A percentile compares a stretch with the other conserved stretches of the same genome.
Conservation (phyloP, 2,797 vertebrate species). For the Paramormyrops hopkinsi region DNA sequence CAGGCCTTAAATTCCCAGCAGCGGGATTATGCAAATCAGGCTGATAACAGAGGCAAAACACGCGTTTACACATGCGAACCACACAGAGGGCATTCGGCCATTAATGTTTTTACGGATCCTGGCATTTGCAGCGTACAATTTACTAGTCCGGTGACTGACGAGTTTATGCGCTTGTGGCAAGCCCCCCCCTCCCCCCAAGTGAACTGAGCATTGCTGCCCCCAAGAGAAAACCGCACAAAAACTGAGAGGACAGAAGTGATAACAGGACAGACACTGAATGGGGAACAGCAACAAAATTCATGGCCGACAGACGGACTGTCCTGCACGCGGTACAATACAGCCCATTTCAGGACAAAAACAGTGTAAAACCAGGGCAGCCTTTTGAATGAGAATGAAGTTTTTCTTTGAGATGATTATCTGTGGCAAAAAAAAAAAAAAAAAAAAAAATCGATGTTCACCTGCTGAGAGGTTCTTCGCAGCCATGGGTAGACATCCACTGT, state of each 20-base stretch:
- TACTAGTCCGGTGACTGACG: not conserved
- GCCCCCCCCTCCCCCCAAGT: not conserved
- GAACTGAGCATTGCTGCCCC: not conserved
- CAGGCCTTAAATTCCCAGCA: not conserved
- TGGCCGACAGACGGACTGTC: slow-evolving; percentile 48
- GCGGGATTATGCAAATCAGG: not conserved
- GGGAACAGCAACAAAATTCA: slow-evolving; percentile 42
- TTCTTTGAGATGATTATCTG: not conserved
- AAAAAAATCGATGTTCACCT: not conserved
- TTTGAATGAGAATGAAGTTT: slow-evolving; percentile 40
- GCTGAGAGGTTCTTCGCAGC: not conserved
- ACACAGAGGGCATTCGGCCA: not conserved
- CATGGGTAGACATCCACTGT: not conserved
- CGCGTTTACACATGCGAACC: not conserved
- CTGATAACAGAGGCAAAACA: not conserved
- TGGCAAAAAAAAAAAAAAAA: not conserved
- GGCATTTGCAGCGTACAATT: not conserved
- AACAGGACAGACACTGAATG: slow-evolving; percentile 33
- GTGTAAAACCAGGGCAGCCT: slow-evolving; percentile 30
- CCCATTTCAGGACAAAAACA: slow-evolving; percentile 27
- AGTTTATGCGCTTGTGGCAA: not conserved
- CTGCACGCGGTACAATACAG: slow-evolving; percentile 32
- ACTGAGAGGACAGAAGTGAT: slow-evolving; percentile 11
- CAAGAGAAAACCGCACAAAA: not conserved
- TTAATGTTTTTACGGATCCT: not conserved